Base-by-base conservation (phyloP, 1,140 invertebrate species). In the Akabosia matsudoensis region DNA sequence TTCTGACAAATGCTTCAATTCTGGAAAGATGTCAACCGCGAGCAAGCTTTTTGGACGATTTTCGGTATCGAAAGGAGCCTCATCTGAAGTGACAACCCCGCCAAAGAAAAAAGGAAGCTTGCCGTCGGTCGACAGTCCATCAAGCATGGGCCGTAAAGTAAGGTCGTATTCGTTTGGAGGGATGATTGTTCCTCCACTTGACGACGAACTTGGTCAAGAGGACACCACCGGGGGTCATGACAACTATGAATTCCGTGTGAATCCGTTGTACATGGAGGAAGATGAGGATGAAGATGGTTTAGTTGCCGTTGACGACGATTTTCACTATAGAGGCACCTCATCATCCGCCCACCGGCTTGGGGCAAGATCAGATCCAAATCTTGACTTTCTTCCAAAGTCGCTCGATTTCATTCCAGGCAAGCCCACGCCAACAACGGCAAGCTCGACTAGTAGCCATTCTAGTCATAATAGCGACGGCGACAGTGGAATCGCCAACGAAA, bases 91-190 rank as follows among this genome's bases (percentile, higher is more conserved):
- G 7, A 14, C 7, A 24, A 61, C 7, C 14, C 24, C 7, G 31
- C 10, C 30, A 2, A 28, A 67, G 7, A 67, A 67, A 30, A 67
- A 67, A 30, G 24, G 30, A 10, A 30, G 10, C 7, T 4, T 28
- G 28, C 22, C 61, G 13, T 30, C 61, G 13, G 3, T 10, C 2
- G 4, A 31, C 4, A 30, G 3, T 67, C 22, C 61, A 1, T 28
- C 61, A 24, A 30, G 26, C 1, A 30, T 67, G 28, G 72, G 76
- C 1, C 61, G 78, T 51, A 90, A 91, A 83, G 82, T 91, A 52
- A 85, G 91, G 16, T 92, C 91, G 82, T 92, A 92, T 82, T 92
- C 91, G 0, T 92, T 92, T 78, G 91, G 91, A 0, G 89, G 90
- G 1, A 82, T 92, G 3, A 45, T 45, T 18, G 70, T 51, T 52